Evolutionary conservation across 2,797 vertebrate species (phyloP).

Genomic region (Hippoglossus hippoglossus): DNA sequence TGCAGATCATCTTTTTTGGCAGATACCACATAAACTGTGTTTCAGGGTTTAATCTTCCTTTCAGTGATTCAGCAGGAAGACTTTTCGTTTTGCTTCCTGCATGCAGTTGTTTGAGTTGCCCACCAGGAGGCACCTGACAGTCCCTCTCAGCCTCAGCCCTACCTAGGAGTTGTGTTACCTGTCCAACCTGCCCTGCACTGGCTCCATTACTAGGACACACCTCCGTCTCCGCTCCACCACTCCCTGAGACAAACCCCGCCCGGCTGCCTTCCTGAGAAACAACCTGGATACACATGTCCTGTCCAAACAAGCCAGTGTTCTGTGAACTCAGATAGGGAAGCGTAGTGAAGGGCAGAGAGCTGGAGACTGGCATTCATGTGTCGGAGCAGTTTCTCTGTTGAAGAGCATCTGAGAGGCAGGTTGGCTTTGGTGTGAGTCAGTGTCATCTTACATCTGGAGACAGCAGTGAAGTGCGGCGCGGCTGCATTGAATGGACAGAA

Average conservation of each 20-base stretch:
- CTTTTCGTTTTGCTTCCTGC: slow-evolving; percentile 10
- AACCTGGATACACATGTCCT: slow-evolving; percentile 65
- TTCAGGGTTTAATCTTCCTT: not conserved
- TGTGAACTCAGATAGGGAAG: slow-evolving; percentile 41
- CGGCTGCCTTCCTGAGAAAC: slow-evolving; percentile 45
- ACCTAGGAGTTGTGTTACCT: slow-evolving; percentile 71
- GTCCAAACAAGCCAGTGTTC: slow-evolving; percentile 71
- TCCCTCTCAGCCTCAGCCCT: slow-evolving; percentile 32
- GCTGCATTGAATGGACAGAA: slow-evolving; percentile 68
- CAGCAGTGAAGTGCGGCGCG: slow-evolving; percentile 20
- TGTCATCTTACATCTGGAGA: slow-evolving; percentile 56
- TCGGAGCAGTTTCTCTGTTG: slow-evolving; percentile 22
- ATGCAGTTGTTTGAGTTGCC: slow-evolving; percentile 24
- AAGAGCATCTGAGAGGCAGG: slow-evolving; percentile 25
- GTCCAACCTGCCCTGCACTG: slow-evolving; percentile 71
- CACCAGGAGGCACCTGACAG: slow-evolving; percentile 70
- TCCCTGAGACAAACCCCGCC: slow-evolving; percentile 53
- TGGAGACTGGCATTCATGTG: slow-evolving; percentile 34
- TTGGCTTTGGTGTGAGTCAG: slow-evolving; percentile 31
- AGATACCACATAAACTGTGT: not conserved
- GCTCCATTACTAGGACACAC: slow-evolving; percentile 51
- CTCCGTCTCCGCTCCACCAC: slow-evolving; percentile 39
- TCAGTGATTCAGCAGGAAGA: not conserved
- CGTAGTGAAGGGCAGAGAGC: slow-evolving; percentile 40
- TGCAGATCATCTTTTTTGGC: too few species aligned